Evolutionary conservation across 2,888 invertebrate species (phyloP), one percentile per base, ranked within the genome.

Genomic region (Drosophila lacicola): DNA sequence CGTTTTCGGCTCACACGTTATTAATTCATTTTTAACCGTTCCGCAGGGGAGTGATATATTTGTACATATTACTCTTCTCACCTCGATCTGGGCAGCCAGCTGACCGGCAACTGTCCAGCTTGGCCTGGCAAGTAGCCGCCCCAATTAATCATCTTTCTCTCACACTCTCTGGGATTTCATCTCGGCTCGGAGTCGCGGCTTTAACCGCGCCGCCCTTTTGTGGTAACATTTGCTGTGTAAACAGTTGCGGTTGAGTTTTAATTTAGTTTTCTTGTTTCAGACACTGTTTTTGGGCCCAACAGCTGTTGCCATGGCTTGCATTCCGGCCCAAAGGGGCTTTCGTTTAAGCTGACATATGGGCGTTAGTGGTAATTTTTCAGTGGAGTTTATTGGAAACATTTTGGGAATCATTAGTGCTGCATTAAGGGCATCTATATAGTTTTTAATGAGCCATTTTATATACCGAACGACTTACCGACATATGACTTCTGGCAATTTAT

Each of bases 201-300:
- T 70, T 68, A 60, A 54, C 29, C 50, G 29, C 50, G 83, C 80
- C 71, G 78, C 85, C 77, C 57, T 71, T 84, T 84, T 74, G 85
- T 73, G 85, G 88, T 69, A 89, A 89, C 89, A 89, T 85, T 85
- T 89, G 85, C 88, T 85, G 80, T 88, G 88, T 85, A 85, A 89
- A 88, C 89, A 89, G 85, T 85, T 85, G 85, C 83, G 87, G 89
- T 80, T 80, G 75, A 61, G 80, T 83, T 86, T 88, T 77, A 83
- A 83, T 83, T 83, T 88, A 82, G 81, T 86, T 88, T 86, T 80
- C 85, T 84, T 76, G 77, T 82, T 29, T 29, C 29, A 29, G 29
- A 29, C 29, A 29, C 29, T 29, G 29, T 29, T 29, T 57, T 54
- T 13, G 5, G 46, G 57, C 67, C 63, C 74, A 80, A 66, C 78